Evolutionary conservation across 2,888 invertebrate species (phyloP).

Genomic region (Byasa hedistus): DNA sequence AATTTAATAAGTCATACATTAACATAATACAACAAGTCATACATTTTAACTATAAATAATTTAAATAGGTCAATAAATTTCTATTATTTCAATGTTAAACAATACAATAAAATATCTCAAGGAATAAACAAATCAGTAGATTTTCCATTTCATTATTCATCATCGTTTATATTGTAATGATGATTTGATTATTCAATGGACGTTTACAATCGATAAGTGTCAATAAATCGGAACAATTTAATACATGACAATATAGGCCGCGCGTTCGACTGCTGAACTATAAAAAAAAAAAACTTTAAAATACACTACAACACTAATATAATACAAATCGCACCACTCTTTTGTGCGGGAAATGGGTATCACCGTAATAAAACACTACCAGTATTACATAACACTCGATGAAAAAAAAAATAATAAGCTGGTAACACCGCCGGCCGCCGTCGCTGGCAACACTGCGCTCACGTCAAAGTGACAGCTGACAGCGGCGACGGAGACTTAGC

Average conservation of each 20-base stretch:
- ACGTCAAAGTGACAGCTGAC: conserved; percentile 14
- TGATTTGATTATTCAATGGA: conserved; percentile 17
- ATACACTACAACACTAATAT: conserved; percentile 31
- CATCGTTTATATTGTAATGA: neutral
- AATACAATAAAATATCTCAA: no score
- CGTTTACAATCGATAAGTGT: conserved; percentile 3
- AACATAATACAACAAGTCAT: neutral
- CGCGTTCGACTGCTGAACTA: conserved; percentile 26
- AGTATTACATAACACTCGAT: conserved; percentile 22
- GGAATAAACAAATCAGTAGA: no score
- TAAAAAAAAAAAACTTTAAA: conserved; percentile 9
- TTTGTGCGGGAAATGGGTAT: conserved; percentile 42
- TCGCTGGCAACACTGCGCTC: conserved; percentile 27
- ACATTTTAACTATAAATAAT: neutral
- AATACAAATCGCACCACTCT: conserved; percentile 34
- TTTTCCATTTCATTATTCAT: no score
- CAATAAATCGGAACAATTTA: conserved; percentile 8
- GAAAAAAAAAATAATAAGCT: conserved; percentile 37
- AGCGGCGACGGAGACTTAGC: conserved; percentile 44
- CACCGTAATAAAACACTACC: conserved; percentile 27
- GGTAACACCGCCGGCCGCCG: conserved; percentile 50
- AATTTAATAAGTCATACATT: neutral
- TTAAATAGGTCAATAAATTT: neutral
- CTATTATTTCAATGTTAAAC: no score
- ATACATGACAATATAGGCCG: conserved; percentile 33